phyloP scores from a whole-genome alignment of 2,113 vertebrate genomes.

The Lipotes vexillifer region DNA sequence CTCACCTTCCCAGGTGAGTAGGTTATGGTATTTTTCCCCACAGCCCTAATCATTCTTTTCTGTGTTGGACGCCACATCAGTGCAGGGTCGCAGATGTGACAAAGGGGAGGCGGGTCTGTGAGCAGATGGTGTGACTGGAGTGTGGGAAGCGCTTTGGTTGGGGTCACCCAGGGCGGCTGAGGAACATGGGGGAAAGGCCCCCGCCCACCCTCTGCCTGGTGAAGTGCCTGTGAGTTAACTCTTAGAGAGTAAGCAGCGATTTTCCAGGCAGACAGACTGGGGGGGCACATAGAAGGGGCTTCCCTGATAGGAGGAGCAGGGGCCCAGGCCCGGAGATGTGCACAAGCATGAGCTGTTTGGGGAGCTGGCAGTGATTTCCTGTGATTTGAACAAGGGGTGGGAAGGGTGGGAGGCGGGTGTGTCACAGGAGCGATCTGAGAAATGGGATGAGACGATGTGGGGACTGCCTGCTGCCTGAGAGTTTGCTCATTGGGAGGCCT shows the following conservation, averaged over 20 bases:
- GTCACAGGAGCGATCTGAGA: neutral
- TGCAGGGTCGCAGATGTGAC: neutral
- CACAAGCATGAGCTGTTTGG: neutral
- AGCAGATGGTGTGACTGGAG: neutral
- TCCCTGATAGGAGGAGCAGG: neutral
- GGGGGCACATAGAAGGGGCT: neutral
- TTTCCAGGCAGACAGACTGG: neutral
- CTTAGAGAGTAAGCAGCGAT: neutral
- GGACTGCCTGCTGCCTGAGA: neutral
- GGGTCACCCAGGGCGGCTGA: neutral
- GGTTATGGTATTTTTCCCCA: neutral
- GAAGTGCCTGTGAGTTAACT: neutral
- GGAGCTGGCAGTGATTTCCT: neutral
- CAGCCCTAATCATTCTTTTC: neutral
- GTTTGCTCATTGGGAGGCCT: neutral
- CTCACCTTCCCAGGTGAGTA: constrained; percentile 78
- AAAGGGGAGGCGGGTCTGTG: neutral
- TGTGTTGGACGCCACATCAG: neutral
- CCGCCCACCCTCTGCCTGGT: neutral
- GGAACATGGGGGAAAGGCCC: neutral
- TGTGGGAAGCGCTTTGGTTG: neutral
- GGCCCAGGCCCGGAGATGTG: neutral
- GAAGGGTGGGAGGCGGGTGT: neutral
- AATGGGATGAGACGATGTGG: neutral
- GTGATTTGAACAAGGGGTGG: neutral